phyloP scores from a whole-genome alignment of 2,113 vertebrate species.

The Heptranchias perlo region DNA sequence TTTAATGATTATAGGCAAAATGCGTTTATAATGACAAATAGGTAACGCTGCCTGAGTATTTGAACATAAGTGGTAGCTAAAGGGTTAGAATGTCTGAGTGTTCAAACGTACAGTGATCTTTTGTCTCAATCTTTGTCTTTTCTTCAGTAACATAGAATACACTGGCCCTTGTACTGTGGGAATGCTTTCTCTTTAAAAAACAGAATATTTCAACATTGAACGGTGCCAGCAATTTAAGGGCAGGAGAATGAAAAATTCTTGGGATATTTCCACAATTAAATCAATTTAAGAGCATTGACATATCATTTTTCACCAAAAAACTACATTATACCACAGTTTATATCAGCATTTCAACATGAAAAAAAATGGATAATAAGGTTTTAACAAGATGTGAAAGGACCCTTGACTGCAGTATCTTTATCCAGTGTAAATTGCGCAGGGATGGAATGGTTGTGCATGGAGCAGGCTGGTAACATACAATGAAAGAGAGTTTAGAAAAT shows the following conservation, averaged over 20 bases:
- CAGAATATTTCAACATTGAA: not conserved
- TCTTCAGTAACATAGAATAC: not conserved
- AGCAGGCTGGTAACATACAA: not conserved
- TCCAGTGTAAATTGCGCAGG: not conserved
- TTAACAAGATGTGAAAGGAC: not conserved
- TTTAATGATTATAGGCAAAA: not conserved
- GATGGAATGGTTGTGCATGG: not conserved
- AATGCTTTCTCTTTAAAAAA: not conserved
- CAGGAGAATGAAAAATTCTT: slow-evolving; percentile 7
- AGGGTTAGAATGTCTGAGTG: not conserved
- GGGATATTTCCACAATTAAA: not conserved
- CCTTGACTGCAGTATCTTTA: not conserved
- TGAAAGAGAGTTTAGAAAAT: not conserved
- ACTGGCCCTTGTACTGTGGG: not conserved
- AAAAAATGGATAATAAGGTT: not conserved
- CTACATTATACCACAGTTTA: not conserved
- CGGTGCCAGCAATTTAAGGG: not conserved
- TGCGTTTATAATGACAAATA: not conserved
- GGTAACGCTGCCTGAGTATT: not conserved
- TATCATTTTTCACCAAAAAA: not conserved
- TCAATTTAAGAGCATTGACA: not conserved
- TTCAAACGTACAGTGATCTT: not conserved
- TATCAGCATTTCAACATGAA: not conserved
- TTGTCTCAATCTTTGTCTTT: not conserved
- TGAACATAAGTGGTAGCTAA: not conserved